Percentiles rank a stretch among this genome's conserved stretches.
Evolutionary conservation across 1,140 invertebrate species (phyloP).

Genomic region (Drosophila truncata): DNA sequence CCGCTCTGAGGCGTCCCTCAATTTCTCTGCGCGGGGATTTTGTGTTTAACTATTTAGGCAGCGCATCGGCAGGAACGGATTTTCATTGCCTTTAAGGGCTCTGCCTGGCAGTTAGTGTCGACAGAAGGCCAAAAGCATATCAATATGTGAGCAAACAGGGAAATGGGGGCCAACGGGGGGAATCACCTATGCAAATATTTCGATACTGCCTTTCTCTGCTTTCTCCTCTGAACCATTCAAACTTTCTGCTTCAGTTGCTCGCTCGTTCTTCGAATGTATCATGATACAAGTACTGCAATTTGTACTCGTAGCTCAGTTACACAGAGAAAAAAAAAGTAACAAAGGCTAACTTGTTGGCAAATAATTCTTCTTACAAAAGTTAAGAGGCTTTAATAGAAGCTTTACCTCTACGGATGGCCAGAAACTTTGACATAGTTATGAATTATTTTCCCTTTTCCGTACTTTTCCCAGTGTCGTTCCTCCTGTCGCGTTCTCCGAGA

Average conservation of each 20-base stretch:
- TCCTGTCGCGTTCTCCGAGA: constrained; percentile 20
- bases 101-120: constrained; percentile 46
- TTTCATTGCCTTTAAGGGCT: constrained; percentile 43
- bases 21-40: constrained; percentile 31
- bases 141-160: constrained; percentile 49
- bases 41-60: constrained; percentile 57
- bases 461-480: constrained; percentile 1
- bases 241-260: constrained; percentile 49
- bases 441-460: neutral
- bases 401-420: too few relatives aligned
- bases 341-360: neutral
- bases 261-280: constrained; percentile 70
- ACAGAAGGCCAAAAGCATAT: constrained; percentile 60
- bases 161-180: constrained; percentile 7
- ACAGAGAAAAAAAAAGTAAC: neutral
- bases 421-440: neutral
- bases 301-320: constrained; percentile 60
- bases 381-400: too few relatives aligned
- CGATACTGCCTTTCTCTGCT: constrained; percentile 6
- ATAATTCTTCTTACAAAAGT: neutral
- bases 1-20: constrained; percentile 11
- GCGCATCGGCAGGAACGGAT: constrained; percentile 13
- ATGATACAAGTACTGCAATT: constrained; percentile 80
- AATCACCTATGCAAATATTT: constrained; percentile 70
- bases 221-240: constrained; percentile 26